Base-by-base conservation (phyloP, 2,797 vertebrate species). In the Sebastes glaucus region DNA sequence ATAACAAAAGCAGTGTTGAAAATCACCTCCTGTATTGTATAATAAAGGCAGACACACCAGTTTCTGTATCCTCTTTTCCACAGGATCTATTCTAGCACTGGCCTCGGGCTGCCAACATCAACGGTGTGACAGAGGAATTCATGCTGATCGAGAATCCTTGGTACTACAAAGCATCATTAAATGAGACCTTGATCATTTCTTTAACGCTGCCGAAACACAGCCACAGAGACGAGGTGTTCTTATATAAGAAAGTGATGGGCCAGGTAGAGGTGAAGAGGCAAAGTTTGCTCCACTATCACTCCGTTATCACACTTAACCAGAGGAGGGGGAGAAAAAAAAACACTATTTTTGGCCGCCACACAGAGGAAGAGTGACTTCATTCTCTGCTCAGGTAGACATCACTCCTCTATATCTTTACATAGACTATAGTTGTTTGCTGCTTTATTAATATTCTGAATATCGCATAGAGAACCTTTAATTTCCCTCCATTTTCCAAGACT, bases 151-250 rank as follows among this genome's bases (percentile, higher is more conserved):
- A 86, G 71, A 72, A 81, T 73, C 79, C 85, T 81, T 81, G 72
- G 77, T 57, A 22, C 71, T 63, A 78, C 75, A 85, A 86, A 84
- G 81, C 81, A 70, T 84, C 77, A 83, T 81, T 90, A 88, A 89
- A 87, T 78, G 63, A 88, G 89, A 88, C 82, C 81, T 91, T 88
- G 85, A 80, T 86, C 80, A 72, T 80, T 79, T 71, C 35, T 70
- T 79, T 86, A 81, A 86, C 55, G 49, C 74, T 65, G 65, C 76
- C 87, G 57, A 83, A 83, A 77, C 63, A 72, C 52, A 52, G 55
- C 46, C 38, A 57, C 46, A n/a, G 18, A 55, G 64, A 55, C 57
- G 22, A 33, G 27, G 52, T 42, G 32, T 7, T 82, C 57, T 60
- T 52, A 53, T 14, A 7, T 30, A 62, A 56, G 11, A 60, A 71